phyloP scores from a whole-genome alignment of 2,113 vertebrate species.

The Pristiophorus japonicus region DNA sequence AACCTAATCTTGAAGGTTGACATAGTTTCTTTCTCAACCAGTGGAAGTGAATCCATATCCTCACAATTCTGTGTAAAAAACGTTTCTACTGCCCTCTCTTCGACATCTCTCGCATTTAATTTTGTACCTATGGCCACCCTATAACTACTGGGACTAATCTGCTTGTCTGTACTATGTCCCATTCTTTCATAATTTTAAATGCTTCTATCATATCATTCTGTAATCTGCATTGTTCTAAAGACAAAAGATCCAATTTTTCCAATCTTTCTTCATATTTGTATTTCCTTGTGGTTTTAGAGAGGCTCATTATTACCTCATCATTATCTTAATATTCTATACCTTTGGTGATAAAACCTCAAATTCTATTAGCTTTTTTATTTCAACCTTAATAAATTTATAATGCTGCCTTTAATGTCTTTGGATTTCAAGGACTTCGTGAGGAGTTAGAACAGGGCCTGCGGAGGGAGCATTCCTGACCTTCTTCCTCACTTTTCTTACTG shows the following conservation, averaged over 20 bases:
- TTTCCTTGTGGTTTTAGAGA: too few species aligned
- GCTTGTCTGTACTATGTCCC: neutral
- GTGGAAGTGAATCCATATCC: too few species aligned
- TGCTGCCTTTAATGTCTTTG: neutral
- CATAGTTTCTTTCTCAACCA: too few species aligned
- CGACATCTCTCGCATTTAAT: too few species aligned
- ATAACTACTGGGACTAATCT: neutral
- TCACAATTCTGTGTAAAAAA: too few species aligned
- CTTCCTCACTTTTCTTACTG: neutral
- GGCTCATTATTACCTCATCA: neutral
- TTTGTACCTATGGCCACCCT: neutral
- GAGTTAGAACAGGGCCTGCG: neutral
- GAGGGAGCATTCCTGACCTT: neutral
- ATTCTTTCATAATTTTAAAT: neutral
- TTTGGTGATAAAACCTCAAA: neutral
- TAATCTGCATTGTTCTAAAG: too few species aligned
- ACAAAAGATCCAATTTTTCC: neutral
- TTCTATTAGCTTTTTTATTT: neutral
- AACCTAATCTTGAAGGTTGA: too few species aligned
- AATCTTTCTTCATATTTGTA: neutral
- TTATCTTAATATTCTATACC: neutral
- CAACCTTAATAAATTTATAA: neutral
- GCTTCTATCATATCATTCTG: too few species aligned
- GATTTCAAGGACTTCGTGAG: neutral
- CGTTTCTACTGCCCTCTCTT: too few species aligned